phyloP scores from a whole-genome alignment of 2,113 vertebrate species.

The Erythrocercus mccallii region DNA sequence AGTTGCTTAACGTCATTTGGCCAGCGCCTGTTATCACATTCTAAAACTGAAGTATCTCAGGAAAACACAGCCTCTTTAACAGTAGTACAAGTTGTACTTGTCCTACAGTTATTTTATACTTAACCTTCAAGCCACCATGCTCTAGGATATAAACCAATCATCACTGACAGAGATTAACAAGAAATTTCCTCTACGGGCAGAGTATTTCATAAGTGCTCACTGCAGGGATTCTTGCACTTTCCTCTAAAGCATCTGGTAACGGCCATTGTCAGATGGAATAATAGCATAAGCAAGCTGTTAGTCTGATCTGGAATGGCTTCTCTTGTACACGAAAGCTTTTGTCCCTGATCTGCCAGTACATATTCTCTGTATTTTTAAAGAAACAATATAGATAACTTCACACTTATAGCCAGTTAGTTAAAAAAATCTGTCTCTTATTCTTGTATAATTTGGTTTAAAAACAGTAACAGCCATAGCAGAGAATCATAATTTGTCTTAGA shows the following conservation, averaged over 20 bases:
- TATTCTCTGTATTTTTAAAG: not conserved
- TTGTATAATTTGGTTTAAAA: not conserved
- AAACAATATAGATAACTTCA: not conserved
- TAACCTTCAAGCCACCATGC: slow-evolving; percentile 29
- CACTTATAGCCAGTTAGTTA: not conserved
- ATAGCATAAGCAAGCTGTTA: slow-evolving; percentile 4
- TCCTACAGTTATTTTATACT: not conserved
- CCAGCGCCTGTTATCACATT: not conserved
- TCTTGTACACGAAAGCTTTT: not conserved
- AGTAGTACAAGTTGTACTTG: not conserved
- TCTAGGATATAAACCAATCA: slow-evolving; percentile 40
- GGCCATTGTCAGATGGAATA: slow-evolving; percentile 13
- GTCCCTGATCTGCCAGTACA: not conserved
- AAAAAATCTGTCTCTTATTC: not conserved
- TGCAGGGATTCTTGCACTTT: slow-evolving; percentile 34
- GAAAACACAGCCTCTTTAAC: not conserved
- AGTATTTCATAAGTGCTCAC: slow-evolving; percentile 38
- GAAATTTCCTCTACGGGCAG: not conserved
- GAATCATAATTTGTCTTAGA: not conserved
- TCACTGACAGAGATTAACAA: slow-evolving; percentile 44
- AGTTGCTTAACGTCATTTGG: not conserved
- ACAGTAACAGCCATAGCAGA: not conserved
- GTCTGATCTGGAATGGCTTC: slow-evolving; percentile 10
- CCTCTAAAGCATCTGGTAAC: slow-evolving; percentile 25
- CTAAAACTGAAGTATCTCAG: not conserved